These are phyloP conservation scores for Erynnis tages DNA, from an alignment of 2,888 invertebrate genomes.

Conservation along the genomic window DNA sequence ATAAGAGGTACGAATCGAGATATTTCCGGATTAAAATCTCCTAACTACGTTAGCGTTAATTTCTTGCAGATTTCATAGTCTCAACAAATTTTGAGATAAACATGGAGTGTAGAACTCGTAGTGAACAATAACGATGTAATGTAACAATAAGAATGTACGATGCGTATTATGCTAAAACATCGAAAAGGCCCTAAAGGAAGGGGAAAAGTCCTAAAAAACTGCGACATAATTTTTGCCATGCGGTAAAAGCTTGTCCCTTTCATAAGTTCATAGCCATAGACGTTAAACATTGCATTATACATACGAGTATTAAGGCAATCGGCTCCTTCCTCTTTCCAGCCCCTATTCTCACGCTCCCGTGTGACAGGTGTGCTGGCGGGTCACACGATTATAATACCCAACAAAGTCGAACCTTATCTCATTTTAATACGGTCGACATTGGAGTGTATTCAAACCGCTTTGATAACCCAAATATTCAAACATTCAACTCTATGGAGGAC, in stretches of 20 bases:
- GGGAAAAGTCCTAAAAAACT: neutral
- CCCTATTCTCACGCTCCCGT: slow-evolving; percentile 41
- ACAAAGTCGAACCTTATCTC: slow-evolving; percentile 1
- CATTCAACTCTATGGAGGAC: slow-evolving; percentile 3
- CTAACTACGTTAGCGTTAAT: too few relatives aligned
- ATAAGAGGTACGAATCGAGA: too few relatives aligned
- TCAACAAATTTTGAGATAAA: too few relatives aligned
- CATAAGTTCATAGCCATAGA: slow-evolving; percentile 19
- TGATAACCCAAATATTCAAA: neutral
- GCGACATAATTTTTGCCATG: slow-evolving; percentile 17
- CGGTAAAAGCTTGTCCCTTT: slow-evolving; percentile 12
- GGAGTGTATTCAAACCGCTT: neutral
- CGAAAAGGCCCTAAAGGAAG: neutral
- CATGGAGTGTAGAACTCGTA: too few relatives aligned
- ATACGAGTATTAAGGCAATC: slow-evolving; percentile 34
- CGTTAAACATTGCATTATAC: slow-evolving; percentile 30
- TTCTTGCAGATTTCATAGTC: too few relatives aligned
- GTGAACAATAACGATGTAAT: too few relatives aligned
- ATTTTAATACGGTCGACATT: neutral
- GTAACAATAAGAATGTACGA: too few relatives aligned
- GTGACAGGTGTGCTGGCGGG: slow-evolving; percentile 40
- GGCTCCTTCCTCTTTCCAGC: slow-evolving; percentile 36
- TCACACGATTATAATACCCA: slow-evolving; percentile 6
- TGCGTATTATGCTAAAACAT: too few relatives aligned
- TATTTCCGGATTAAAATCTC: too few relatives aligned